phyloP scores from a whole-genome alignment of 2,888 invertebrate genomes.

The Cheilosia pagana region DNA sequence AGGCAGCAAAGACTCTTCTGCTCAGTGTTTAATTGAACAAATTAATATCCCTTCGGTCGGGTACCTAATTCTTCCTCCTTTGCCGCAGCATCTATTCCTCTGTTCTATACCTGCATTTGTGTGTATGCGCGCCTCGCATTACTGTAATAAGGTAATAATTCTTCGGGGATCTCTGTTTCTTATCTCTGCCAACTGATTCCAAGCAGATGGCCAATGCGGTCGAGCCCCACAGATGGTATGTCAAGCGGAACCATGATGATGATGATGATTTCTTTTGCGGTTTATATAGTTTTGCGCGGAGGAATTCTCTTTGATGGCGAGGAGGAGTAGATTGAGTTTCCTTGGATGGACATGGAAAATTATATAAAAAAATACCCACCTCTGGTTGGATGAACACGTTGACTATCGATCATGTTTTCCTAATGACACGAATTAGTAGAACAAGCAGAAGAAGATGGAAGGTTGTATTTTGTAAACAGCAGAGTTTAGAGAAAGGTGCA shows the following conservation, averaged over 20 bases:
- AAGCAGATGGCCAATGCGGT: slow-evolving; percentile 67
- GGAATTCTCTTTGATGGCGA: slow-evolving; percentile 64
- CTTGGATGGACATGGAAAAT: slow-evolving; percentile 12
- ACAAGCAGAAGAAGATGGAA: slow-evolving; percentile 9
- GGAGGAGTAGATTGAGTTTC: slow-evolving; percentile 49
- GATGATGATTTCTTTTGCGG: slow-evolving; percentile 66
- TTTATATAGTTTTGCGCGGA: slow-evolving; percentile 70
- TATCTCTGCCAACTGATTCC: slow-evolving; percentile 56
- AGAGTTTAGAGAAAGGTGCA: slow-evolving; percentile 20
- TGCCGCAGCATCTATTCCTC: not conserved
- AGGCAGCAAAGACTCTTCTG: not conserved
- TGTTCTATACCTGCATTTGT: slow-evolving; percentile 38
- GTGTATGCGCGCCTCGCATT: slow-evolving; percentile 17
- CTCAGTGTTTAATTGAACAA: slow-evolving; percentile 72
- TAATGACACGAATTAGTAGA: slow-evolving; percentile 42
- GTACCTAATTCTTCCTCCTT: not conserved
- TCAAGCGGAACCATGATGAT: slow-evolving; percentile 53
- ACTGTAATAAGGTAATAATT: slow-evolving; percentile 62
- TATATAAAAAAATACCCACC: not conserved
- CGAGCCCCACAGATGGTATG: slow-evolving; percentile 64
- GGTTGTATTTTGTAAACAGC: slow-evolving; percentile 40
- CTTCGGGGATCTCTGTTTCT: slow-evolving; percentile 64
- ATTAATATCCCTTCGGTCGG: slow-evolving; percentile 29
- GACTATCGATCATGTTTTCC: slow-evolving; percentile 43
- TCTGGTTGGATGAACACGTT: slow-evolving; percentile 34